Percentiles rank a stretch among this genome's conserved stretches.
Evolutionary conservation across 2,113 vertebrate species (phyloP).

Genomic region (Todiramphus saurophagus): DNA sequence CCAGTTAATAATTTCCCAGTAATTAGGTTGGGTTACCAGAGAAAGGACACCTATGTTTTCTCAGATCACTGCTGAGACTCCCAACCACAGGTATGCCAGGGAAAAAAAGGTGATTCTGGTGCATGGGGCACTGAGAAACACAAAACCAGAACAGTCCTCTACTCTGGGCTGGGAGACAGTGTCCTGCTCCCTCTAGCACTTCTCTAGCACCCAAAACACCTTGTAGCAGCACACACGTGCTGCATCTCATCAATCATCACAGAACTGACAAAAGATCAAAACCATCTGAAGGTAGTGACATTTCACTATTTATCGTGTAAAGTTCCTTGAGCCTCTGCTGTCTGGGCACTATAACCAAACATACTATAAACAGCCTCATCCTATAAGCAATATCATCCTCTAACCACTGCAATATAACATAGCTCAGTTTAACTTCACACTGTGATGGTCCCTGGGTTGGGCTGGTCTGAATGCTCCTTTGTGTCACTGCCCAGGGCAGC

Average conservation of each 20-base stretch:
- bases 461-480: neutral
- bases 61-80: neutral
- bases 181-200: neutral
- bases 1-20: neutral
- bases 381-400: neutral
- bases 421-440: neutral
- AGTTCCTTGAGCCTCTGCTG: neutral
- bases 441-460: neutral
- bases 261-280: neutral
- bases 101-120: accelerated
- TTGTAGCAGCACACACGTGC: no score
- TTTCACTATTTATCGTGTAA: neutral
- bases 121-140: neutral
- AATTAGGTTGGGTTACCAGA: neutral
- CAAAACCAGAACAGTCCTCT: accelerated
- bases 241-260: neutral
- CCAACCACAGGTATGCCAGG: neutral
- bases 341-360: neutral
- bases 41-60: neutral
- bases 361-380: neutral
- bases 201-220: neutral
- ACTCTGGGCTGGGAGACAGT: neutral
- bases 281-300: accelerated
- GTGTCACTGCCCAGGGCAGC: no score
- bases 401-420: neutral